Percentiles rank a stretch among this genome's conserved stretches.
phyloP scores from a whole-genome alignment of 1,140 invertebrate species.

The Melitaea cinxia region DNA sequence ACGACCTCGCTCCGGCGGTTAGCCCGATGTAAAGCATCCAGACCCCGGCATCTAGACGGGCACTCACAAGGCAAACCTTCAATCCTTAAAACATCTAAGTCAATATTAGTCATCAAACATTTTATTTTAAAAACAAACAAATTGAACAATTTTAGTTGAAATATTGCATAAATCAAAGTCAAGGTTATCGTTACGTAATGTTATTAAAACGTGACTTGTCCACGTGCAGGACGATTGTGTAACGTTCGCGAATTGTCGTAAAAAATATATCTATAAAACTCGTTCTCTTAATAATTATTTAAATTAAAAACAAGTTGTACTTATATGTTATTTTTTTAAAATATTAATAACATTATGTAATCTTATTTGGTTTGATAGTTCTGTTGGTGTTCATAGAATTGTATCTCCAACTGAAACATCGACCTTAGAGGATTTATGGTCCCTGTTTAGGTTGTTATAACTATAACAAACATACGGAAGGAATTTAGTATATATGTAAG shows the following conservation, averaged over 20 bases:
- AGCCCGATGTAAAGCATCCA: too few species aligned
- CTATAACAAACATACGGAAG: too few species aligned
- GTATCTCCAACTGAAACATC: too few species aligned
- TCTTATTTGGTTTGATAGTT: neutral
- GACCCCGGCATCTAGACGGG: too few species aligned
- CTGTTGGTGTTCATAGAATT: neutral
- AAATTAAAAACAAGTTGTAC: neutral
- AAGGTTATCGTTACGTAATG: slow-evolving; percentile 8
- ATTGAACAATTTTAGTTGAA: slow-evolving; percentile 8
- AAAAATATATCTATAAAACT: neutral
- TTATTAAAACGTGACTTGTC: neutral
- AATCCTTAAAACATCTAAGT: too few species aligned
- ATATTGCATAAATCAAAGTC: slow-evolving; percentile 8
- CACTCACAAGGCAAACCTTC: too few species aligned
- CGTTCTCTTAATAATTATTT: neutral
- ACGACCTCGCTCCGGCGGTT: too few species aligned
- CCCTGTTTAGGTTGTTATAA: too few species aligned
- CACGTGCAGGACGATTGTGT: slow-evolving; percentile 11
- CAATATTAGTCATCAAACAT: neutral
- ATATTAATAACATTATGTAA: neutral
- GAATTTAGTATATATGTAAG: too few species aligned
- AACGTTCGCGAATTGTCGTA: neutral
- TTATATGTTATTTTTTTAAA: neutral
- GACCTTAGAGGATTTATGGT: too few species aligned
- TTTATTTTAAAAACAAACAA: neutral